phyloP scores from a whole-genome alignment of 1,140 invertebrate genomes.

The Musca domestica region DNA sequence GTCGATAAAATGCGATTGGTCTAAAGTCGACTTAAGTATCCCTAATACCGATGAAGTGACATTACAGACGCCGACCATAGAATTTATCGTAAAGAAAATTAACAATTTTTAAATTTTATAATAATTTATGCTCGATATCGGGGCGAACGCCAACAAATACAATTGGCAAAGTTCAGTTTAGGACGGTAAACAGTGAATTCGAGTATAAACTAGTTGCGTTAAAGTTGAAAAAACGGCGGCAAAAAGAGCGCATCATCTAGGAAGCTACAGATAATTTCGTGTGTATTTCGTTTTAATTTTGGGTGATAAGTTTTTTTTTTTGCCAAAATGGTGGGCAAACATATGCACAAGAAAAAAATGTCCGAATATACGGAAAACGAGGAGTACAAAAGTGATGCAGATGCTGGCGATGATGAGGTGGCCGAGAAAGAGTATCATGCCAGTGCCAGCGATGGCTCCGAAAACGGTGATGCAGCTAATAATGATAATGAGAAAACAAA shows the following conservation, averaged over 20 bases:
- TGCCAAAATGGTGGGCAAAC: constrained; percentile 26
- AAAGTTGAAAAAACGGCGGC: background rate
- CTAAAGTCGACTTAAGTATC: too few species aligned
- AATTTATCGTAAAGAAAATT: too few species aligned
- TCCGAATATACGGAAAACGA: constrained; percentile 33
- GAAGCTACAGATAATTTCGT: background rate
- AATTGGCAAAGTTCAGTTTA: too few species aligned
- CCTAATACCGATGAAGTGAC: too few species aligned
- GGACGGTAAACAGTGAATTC: background rate
- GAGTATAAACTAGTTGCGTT: background rate
- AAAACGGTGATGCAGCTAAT: constrained; percentile 21
- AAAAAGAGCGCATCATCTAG: too few species aligned
- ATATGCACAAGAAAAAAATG: constrained; percentile 30
- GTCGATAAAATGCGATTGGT: too few species aligned
- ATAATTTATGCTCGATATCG: too few species aligned
- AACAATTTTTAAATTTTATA: too few species aligned
- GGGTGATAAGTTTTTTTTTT: background rate
- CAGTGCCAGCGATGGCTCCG: constrained; percentile 18
- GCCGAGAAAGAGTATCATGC: background rate
- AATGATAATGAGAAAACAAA: background rate
- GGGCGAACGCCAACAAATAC: too few species aligned
- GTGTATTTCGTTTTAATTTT: constrained; percentile 1
- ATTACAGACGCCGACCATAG: too few species aligned
- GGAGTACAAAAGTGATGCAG: constrained; percentile 24
- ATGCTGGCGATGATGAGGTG: constrained; percentile 16